phyloP scores from a whole-genome alignment of 2,113 vertebrate genomes.

The Xyliphius kryptos region DNA sequence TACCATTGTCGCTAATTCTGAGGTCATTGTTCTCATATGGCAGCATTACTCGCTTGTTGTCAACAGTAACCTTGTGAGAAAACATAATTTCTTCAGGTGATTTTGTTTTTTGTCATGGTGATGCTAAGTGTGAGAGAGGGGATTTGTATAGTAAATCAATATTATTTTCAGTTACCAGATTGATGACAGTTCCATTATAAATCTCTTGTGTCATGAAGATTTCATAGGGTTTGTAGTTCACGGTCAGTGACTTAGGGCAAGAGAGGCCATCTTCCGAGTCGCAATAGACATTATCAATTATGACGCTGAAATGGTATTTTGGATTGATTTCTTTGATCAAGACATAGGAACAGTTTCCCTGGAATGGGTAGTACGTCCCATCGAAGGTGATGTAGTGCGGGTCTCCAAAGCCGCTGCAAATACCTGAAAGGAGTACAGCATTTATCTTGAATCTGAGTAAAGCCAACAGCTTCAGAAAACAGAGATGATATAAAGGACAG shows the following conservation, averaged over 20 bases:
- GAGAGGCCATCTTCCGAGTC: background rate
- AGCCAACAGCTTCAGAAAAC: no score
- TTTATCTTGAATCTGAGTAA: no score
- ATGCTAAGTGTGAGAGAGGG: no score
- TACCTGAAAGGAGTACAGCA: constrained; percentile 53
- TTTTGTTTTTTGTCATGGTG: no score
- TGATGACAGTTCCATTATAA: constrained; percentile 6
- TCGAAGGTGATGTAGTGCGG: constrained; percentile 71
- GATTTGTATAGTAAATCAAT: no score
- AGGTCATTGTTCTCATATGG: constrained; percentile 54
- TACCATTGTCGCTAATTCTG: constrained; percentile 39
- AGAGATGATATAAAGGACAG: background rate
- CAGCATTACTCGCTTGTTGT: constrained; percentile 43
- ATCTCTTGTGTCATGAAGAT: constrained; percentile 55
- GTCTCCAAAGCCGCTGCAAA: constrained; percentile 67
- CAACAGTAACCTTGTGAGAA: constrained; percentile 60
- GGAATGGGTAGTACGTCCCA: constrained; percentile 66
- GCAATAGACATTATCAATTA: constrained; percentile 52
- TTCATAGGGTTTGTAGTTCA: constrained; percentile 57
- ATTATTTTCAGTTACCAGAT: no score
- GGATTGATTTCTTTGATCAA: constrained; percentile 65
- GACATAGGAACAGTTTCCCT: constrained; percentile 66
- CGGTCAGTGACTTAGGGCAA: constrained; percentile 61
- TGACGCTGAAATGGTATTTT: constrained; percentile 58
- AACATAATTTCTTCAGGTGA: no score